Percentiles rank a stretch among this genome's conserved stretches.
Evolutionary conservation across 1,140 invertebrate species (phyloP).

Genomic region (Harpegnathos saltator): DNA sequence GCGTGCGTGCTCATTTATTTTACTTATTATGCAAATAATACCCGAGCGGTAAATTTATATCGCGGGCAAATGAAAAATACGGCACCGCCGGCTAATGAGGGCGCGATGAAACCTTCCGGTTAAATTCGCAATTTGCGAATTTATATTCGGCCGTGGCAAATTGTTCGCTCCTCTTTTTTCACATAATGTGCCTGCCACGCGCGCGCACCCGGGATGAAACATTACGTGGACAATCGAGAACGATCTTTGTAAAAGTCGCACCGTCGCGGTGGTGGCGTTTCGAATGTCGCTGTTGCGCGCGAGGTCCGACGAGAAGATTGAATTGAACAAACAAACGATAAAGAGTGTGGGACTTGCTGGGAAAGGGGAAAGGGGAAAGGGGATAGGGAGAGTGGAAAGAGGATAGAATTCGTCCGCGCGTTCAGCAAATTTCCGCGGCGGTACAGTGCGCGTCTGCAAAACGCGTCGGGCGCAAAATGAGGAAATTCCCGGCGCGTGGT

Average conservation of each 20-base stretch:
- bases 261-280: not conserved
- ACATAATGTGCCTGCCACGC: not conserved
- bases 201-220: not conserved
- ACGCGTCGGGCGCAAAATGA: slow-evolving; percentile 1
- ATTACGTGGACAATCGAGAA: not conserved
- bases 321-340: slow-evolving; percentile 27
- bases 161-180: slow-evolving; percentile 1
- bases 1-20: not conserved
- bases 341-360: not conserved
- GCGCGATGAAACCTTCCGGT: not conserved
- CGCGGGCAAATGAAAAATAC: slow-evolving; percentile 7
- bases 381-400: not conserved
- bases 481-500: not conserved
- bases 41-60: not conserved
- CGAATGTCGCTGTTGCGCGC: not conserved
- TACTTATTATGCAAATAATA: not conserved
- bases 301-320: slow-evolving; percentile 1
- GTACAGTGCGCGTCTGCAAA: not conserved
- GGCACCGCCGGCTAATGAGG: not conserved
- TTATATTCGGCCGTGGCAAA: slow-evolving; percentile 2
- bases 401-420: not conserved
- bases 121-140: slow-evolving; percentile 4
- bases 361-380: not conserved
- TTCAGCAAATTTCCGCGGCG: slow-evolving; percentile 13
- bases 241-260: not conserved